These are phyloP conservation scores for Helicoverpa armigera DNA, from an alignment of 1,140 invertebrate genomes.

Conservation along the genomic window DNA sequence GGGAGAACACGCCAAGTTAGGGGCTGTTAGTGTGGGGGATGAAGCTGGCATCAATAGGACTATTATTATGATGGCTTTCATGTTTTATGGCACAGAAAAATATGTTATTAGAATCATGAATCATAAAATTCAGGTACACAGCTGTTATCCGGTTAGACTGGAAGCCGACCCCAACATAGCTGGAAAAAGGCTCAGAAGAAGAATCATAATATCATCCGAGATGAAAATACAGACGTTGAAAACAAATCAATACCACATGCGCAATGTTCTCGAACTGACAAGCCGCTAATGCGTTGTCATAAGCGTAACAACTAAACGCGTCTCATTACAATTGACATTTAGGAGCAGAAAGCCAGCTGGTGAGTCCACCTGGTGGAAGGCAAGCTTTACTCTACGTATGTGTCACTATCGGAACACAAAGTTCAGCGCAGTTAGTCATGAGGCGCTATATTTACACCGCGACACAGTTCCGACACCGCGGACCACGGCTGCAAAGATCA, in stretches of 20 bases:
- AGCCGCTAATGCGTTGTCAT: neutral
- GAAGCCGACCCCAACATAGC: too few relatives aligned
- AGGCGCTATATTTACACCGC: neutral
- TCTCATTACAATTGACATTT: neutral
- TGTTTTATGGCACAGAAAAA: neutral
- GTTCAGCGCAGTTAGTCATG: conserved; percentile 33
- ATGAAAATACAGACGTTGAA: neutral
- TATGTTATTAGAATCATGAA: neutral
- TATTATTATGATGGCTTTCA: conserved; percentile 13
- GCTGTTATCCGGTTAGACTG: too few relatives aligned
- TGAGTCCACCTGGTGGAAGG: neutral
- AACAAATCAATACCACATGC: neutral
- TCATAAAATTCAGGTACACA: too few relatives aligned
- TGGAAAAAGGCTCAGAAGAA: too few relatives aligned
- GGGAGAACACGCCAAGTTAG: neutral
- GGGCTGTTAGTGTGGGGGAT: neutral
- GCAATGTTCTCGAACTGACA: too few relatives aligned
- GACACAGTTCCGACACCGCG: conserved; percentile 29
- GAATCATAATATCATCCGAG: too few relatives aligned
- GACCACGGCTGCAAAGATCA: conserved; percentile 32
- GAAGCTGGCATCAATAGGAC: neutral
- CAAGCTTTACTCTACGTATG: too few relatives aligned
- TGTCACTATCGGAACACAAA: conserved; percentile 15
- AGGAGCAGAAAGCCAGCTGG: neutral
- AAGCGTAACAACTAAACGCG: neutral